These are phyloP conservation scores for Pithys albifrons DNA, from an alignment of 2,113 vertebrate species.

Conservation along the genomic window DNA sequence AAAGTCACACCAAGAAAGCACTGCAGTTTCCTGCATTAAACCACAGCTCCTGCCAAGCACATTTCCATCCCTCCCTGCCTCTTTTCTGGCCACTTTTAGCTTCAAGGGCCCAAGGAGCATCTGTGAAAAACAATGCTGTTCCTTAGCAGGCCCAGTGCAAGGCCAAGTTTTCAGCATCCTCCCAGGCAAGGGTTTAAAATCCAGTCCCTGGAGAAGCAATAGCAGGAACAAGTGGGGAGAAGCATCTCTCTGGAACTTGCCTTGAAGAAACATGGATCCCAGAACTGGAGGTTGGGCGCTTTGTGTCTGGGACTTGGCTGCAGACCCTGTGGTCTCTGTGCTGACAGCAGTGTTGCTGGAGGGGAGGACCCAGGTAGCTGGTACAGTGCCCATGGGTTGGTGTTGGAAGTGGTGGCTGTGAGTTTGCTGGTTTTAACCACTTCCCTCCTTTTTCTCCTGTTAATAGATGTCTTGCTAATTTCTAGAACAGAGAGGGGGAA, in stretches of 20 bases:
- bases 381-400: not conserved
- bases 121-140: not conserved
- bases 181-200: not conserved
- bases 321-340: not conserved
- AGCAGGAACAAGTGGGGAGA: not conserved
- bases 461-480: rapidly evolving
- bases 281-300: not conserved
- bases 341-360: not conserved
- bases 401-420: not conserved
- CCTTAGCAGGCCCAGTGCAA: not conserved
- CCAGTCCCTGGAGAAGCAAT: not conserved
- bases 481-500: not conserved
- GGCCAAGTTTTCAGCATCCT: not conserved
- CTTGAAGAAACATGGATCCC: not conserved
- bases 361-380: not conserved
- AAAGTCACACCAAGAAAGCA: not conserved
- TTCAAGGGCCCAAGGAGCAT: not conserved
- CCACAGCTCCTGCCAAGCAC: not conserved
- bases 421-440: not conserved
- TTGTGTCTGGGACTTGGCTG: not conserved
- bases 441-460: not conserved
- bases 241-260: rapidly evolving
- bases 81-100: not conserved
- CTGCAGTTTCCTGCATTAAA: not conserved
- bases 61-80: not conserved